Evolutionary conservation across 1,140 invertebrate species (phyloP), one percentile per base, ranked within the genome.

Genomic region (Cephus cinctus): DNA sequence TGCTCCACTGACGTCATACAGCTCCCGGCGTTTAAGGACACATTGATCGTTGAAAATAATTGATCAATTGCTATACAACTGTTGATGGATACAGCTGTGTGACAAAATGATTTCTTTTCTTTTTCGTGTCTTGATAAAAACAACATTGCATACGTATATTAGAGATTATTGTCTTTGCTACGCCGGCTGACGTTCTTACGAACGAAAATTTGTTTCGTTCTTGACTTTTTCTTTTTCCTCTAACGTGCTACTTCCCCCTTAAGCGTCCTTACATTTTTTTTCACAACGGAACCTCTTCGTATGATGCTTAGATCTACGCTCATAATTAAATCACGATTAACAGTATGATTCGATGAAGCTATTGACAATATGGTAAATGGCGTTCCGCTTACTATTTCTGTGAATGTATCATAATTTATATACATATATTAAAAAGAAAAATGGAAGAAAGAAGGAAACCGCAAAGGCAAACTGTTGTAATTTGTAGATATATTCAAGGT

Each of bases 401-500:
- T 43, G 40, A 49, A 49, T 49, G 41, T 41, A 35, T 49, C 23
- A 27, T 27, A 30, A 43, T 49, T 49, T 32, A 16, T 16, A 38
- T n/a, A n/a, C n/a, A 15, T 36, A 36, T 36, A 36, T 15, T 36
- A 18, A 15, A 36, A n/a, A 36, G 14, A 36, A 43, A 18, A 21
- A 18, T 23, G 11, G 18, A 41, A 19, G 15, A 15, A 20, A 41
- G 14, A 23, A 44, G 22, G 12, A 19, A 30, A 43, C 42, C 31
- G 40, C 19, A 20, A 32, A 18, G 19, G 47, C 42, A 50, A 47
- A 48, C 22, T 54, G 31, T 50, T 55, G 53, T 51, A 55, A 43
- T 50, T 55, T 55, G 53, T 55, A 55, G 48, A 55, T 55, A 55
- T 38, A 45, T 35, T 25, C 35, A 19, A 32, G 32, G 43, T 42